phyloP scores from a whole-genome alignment of 2,113 vertebrate genomes.

The Sorex araneus region DNA sequence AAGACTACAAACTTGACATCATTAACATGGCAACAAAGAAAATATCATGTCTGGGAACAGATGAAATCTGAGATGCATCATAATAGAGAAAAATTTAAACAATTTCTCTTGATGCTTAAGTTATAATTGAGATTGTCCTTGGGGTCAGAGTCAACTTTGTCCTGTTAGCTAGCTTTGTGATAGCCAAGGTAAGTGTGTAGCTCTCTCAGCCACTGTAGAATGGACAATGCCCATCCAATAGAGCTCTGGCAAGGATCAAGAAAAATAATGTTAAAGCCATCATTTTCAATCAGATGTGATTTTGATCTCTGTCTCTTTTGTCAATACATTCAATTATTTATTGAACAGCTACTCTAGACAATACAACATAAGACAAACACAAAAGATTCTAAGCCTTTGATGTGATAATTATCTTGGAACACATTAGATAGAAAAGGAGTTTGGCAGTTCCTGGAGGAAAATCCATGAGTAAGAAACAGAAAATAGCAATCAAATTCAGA shows the following conservation, averaged over 20 bases:
- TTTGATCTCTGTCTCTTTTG: background rate
- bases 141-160: conserved; percentile 9
- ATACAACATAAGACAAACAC: background rate
- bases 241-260: background rate
- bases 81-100: too few species aligned
- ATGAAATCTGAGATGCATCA: too few species aligned
- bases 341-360: background rate
- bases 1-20: too few species aligned
- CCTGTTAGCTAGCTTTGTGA: conserved; percentile 1
- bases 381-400: conserved; percentile 5
- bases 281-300: background rate
- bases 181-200: background rate
- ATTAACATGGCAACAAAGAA: too few species aligned
- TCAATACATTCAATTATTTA: background rate
- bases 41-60: too few species aligned
- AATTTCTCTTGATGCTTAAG: too few species aligned
- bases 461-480: background rate
- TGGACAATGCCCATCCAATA: background rate
- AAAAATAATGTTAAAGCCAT: background rate
- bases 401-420: conserved; percentile 7
- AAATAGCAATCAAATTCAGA: background rate
- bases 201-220: background rate
- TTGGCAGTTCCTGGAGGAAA: background rate
- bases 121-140: background rate
- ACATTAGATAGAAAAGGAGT: background rate